phyloP scores from a whole-genome alignment of 2,888 invertebrate genomes.

The Geophilus truncorum region DNA sequence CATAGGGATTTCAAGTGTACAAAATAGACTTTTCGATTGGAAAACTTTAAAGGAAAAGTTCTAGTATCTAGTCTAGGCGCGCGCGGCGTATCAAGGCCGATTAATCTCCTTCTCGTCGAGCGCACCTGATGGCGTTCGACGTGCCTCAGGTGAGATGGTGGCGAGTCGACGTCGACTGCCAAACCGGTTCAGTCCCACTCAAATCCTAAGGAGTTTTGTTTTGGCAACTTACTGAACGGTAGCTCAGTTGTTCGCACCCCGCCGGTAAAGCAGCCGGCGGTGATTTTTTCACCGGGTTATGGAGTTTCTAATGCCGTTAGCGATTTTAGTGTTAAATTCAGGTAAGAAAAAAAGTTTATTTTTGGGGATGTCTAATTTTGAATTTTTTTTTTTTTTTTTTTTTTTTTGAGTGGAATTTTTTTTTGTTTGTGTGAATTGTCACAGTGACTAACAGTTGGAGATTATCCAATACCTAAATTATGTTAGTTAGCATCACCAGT shows the following conservation, averaged over 20 bases:
- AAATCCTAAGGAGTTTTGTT: neutral
- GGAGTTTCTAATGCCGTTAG: neutral
- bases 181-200: neutral
- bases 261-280: neutral
- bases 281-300: neutral
- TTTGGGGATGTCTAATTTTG: neutral
- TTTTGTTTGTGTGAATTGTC: neutral
- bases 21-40: no score
- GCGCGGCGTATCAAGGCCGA: neutral
- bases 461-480: neutral
- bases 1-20: no score
- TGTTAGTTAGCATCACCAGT: neutral
- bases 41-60: no score
- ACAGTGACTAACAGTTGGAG: neutral
- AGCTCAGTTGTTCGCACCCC: neutral
- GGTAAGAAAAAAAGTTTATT: neutral
- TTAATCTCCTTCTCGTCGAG: neutral
- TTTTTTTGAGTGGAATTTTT: neutral
- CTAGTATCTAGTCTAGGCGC: no score
- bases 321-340: neutral
- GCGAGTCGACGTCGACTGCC: no score
- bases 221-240: neutral
- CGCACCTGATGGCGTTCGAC: slow-evolving; percentile 6
- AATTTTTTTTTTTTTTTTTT: neutral
- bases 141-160: neutral